Evolutionary conservation across 2,113 vertebrate genomes (phyloP).

Genomic region (Limanda limanda): DNA sequence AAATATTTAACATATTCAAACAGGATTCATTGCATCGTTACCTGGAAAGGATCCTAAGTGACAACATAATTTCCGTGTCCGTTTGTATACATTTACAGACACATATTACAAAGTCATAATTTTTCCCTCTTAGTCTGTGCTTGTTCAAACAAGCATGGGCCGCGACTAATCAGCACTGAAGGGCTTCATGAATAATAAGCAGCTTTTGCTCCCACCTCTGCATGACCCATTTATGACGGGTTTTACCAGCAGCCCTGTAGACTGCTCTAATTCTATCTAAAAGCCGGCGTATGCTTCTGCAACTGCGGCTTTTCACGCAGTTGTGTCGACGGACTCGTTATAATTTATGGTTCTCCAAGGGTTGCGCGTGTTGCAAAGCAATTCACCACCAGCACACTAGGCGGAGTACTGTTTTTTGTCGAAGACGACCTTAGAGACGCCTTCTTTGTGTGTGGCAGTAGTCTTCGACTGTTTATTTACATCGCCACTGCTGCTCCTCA

Average conservation of each 20-base stretch:
- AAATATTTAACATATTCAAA: background rate
- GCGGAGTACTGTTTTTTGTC: too few relatives aligned
- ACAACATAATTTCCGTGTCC: conserved; percentile 1
- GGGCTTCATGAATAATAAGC: conserved; percentile 49
- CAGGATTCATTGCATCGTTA: conserved; percentile 1
- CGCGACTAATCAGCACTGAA: conserved; percentile 27
- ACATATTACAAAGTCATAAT: background rate
- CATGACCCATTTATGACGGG: conserved; percentile 40
- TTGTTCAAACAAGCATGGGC: conserved; percentile 9
- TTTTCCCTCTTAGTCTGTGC: background rate
- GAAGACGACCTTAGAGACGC: too few relatives aligned
- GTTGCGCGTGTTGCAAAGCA: too few relatives aligned
- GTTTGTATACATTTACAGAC: background rate
- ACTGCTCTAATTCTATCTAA: too few relatives aligned
- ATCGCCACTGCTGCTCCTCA: too few relatives aligned
- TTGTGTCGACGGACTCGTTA: too few relatives aligned
- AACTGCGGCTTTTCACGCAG: too few relatives aligned
- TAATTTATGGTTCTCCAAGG: too few relatives aligned
- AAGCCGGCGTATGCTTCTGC: too few relatives aligned
- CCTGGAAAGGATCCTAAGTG: background rate
- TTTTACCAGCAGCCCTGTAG: conserved; percentile 25
- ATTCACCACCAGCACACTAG: too few relatives aligned
- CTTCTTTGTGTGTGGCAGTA: too few relatives aligned
- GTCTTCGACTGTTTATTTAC: too few relatives aligned
- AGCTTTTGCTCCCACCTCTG: conserved; percentile 47